Conservation (phyloP, 2,113 vertebrate genomes). For the Elachura formosa region DNA sequence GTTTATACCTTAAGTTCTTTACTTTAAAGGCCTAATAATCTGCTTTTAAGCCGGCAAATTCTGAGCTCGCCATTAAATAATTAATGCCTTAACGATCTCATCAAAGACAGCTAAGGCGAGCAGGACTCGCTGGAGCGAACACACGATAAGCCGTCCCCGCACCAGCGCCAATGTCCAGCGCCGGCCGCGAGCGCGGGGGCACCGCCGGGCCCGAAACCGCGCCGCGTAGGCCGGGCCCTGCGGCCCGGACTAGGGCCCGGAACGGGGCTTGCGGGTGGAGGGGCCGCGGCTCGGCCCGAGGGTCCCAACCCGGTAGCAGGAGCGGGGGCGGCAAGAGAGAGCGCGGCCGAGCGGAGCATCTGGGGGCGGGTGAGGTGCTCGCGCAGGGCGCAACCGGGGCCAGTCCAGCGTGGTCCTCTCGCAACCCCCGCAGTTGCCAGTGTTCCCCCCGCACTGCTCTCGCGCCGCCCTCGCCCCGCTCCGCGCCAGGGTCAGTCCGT, state of each 20-base stretch:
- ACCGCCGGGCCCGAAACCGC: not conserved
- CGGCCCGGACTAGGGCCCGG: not conserved
- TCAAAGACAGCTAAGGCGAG: not conserved
- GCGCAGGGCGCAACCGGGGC: not conserved
- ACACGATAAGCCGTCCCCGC: too few species aligned
- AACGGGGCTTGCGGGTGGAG: not conserved
- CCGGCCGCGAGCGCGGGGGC: not conserved
- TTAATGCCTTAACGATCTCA: not conserved
- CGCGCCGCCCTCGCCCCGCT: too few species aligned
- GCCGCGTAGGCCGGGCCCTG: not conserved
- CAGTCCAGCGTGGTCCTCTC: not conserved
- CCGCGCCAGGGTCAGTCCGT: too few species aligned
- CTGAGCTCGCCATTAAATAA: not conserved
- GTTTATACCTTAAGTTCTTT: not conserved
- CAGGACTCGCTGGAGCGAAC: not conserved
- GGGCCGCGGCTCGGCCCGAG: not conserved
- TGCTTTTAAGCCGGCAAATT: rapidly evolving
- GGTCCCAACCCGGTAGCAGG: not conserved
- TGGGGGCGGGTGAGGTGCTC: not conserved
- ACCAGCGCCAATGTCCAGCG: too few species aligned
- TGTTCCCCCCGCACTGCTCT: not conserved
- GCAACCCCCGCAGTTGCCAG: not conserved
- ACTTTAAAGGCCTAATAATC: not conserved
- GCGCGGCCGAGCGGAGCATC: not conserved
- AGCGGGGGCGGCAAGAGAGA: not conserved